Base-by-base conservation (phyloP, 2,797 vertebrate genomes). In the Pampus argenteus region DNA sequence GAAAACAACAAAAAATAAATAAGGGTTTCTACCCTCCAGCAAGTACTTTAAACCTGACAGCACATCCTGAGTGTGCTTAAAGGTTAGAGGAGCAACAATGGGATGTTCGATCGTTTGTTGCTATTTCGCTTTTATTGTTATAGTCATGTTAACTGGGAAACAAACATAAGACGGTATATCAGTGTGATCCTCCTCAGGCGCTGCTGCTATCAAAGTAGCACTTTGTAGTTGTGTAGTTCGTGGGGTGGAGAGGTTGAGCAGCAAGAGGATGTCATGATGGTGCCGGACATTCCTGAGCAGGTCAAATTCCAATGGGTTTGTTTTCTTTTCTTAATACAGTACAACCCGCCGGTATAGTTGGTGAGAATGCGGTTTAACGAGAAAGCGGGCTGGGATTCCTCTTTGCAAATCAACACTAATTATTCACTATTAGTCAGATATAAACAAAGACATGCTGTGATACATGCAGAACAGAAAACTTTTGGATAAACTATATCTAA, bases 41-140 rank as follows among this genome's bases (percentile, higher is more conserved):
- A 95, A 96, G 90, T 93, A 92, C 92, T 96, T 96, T 93, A 84
- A 95, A 91, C 87, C 92, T 89, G 82, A 85, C 88, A 69, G 64
- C 65, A 49, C 51, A 64, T 31, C 54, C 26, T 88, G 93, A 89
- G 93, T 95, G 96, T 95, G 94, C 94, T 96, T 94, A 97, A 97
- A 96, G 96, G 95, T 96, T 96, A 96, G 88, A 94, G 93, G 82
- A 90, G 81, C 82, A 95, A 93, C 96, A 96, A 96, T 95, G 94
- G 95, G 94, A 94, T 94, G 95, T 77, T 77, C 71, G 63, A 73
- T 74, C 9, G 4, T 84, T 87, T 86, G 75, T 95, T 95, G 94
- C 74, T 94, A 93, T 96, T 94, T 93, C 84, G 91, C 91, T 95
- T 98, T 98, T 97, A 98, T 96, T 96, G 95, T 95, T 96, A 95